Evolutionary conservation across 2,888 invertebrate species (phyloP).

Genomic region (Ellobium chinense): DNA sequence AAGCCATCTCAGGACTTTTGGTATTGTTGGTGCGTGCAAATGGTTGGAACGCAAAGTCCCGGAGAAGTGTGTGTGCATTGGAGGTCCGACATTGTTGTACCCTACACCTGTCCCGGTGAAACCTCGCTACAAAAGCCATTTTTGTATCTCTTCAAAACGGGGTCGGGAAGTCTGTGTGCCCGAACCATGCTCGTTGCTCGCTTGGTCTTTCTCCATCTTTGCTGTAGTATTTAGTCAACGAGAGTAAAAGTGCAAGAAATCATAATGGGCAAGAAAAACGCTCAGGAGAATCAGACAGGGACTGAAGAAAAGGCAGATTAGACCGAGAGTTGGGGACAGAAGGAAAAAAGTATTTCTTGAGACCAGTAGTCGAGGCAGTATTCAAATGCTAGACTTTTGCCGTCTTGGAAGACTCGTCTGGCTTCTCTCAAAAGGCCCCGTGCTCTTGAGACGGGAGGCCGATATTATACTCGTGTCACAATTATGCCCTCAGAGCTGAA

Average conservation of each 20-base stretch:
- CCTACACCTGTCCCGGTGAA: background rate
- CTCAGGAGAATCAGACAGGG: background rate
- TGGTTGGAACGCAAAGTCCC: slow-evolving; percentile 6
- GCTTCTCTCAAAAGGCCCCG: too few species aligned
- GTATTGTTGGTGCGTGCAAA: slow-evolving; percentile 7
- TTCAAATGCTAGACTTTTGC: too few species aligned
- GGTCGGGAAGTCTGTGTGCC: background rate
- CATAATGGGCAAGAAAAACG: background rate
- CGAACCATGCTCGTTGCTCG: background rate
- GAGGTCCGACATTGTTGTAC: background rate
- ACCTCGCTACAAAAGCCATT: background rate
- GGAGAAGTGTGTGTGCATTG: background rate
- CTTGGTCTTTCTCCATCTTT: background rate
- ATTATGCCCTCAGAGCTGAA: background rate
- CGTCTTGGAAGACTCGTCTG: too few species aligned
- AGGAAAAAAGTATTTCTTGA: background rate
- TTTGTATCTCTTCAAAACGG: background rate
- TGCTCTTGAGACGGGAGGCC: background rate
- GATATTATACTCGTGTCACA: slow-evolving; percentile 19
- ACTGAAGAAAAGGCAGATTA: background rate
- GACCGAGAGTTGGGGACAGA: background rate
- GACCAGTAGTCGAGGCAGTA: background rate
- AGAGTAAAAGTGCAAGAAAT: background rate
- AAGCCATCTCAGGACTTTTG: background rate
- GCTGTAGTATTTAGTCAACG: background rate